Evolutionary conservation across 2,113 vertebrate species (phyloP).

Genomic region (Ahaetulla prasina): DNA sequence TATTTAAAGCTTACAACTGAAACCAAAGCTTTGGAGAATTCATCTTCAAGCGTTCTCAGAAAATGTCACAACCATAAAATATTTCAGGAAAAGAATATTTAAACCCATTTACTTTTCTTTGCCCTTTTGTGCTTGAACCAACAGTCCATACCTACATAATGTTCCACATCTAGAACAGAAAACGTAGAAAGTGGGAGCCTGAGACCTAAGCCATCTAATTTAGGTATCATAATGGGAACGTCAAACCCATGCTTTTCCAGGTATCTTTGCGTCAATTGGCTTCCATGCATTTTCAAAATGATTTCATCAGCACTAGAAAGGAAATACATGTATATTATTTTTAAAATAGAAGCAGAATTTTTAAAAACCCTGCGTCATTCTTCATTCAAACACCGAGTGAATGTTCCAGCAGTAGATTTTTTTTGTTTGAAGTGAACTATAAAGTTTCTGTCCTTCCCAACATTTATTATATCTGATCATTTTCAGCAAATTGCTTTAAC

Average conservation of each 20-base stretch:
- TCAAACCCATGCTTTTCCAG: conserved; percentile 93
- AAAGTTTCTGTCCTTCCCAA: neutral
- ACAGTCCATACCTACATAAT: conserved; percentile 87
- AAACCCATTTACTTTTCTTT: conserved; percentile 20
- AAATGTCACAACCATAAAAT: neutral
- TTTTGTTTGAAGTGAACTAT: neutral
- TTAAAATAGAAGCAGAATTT: neutral
- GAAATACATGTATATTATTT: neutral
- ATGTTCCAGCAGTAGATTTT: neutral
- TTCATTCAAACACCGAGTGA: neutral
- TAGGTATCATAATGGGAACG: conserved; percentile 84
- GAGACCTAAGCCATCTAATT: conserved; percentile 90
- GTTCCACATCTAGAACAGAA: conserved; percentile 91
- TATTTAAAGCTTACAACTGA: neutral
- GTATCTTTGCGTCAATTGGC: conserved; percentile 87
- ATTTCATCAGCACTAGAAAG: conserved; percentile 86
- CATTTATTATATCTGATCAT: neutral
- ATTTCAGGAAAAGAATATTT: neutral
- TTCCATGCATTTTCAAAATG: conserved; percentile 86
- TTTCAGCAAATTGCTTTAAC: neutral
- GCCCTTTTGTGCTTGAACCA: neutral
- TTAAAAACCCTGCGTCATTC: neutral
- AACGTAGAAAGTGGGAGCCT: conserved; percentile 85
- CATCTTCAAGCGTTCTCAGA: neutral
- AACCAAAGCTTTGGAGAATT: neutral